Evolutionary conservation across 2,797 vertebrate species (phyloP).

Genomic region (Notoglanidium macrostoma): DNA sequence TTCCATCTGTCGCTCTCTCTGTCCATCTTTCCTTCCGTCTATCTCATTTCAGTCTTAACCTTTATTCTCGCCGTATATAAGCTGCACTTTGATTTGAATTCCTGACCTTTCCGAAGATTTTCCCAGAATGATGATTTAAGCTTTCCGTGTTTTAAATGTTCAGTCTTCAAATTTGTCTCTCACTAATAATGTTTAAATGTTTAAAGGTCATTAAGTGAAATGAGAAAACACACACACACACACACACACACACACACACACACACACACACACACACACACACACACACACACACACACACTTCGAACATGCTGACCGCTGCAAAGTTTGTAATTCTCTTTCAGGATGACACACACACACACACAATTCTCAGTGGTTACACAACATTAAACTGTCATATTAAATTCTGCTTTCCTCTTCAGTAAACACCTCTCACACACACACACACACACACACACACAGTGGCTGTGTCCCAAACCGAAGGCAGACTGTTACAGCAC

Average conservation of each 20-base stretch:
- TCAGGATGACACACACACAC: neutral
- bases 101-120: neutral
- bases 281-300: neutral
- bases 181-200: neutral
- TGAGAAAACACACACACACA: neutral
- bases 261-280: neutral
- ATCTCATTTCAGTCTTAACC: neutral
- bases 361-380: neutral
- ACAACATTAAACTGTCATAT: slow-evolving; percentile 1
- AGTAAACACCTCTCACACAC: neutral
- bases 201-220: slow-evolving; percentile 4
- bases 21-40: neutral
- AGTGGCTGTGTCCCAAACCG: neutral
- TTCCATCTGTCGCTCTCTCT: neutral
- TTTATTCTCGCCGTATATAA: neutral
- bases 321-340: neutral
- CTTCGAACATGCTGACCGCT: neutral
- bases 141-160: neutral
- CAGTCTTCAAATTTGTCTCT: neutral
- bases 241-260: neutral
- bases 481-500: neutral
- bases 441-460: slow-evolving; percentile 8
- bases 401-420: neutral
- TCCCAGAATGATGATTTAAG: neutral
- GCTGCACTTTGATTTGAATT: neutral